These are phyloP conservation scores for Bergia sp. DNA, from an alignment of 92 coral and sea anemone species.

Conservation along the genomic window DNA sequence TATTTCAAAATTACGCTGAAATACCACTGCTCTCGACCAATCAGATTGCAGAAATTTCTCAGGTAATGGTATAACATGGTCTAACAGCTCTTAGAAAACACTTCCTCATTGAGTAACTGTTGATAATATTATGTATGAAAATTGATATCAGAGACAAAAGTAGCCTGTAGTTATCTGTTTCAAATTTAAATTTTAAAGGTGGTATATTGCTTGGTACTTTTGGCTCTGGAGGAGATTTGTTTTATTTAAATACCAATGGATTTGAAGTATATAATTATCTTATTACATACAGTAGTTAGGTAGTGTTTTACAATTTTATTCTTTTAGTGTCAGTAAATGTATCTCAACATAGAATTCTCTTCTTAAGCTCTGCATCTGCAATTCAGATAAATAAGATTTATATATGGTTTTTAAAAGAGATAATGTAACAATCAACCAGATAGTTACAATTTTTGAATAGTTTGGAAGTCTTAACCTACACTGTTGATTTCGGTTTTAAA, in stretches of 20 bases:
- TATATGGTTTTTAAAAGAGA: too few relatives aligned
- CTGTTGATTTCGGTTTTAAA: not conserved
- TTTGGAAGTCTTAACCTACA: too few relatives aligned
- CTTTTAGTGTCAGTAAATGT: not conserved
- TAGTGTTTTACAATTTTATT: not conserved
- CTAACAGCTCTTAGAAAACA: not conserved
- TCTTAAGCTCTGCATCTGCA: too few relatives aligned
- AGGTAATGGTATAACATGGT: too few relatives aligned
- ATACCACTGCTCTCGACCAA: too few relatives aligned
- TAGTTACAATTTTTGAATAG: too few relatives aligned
- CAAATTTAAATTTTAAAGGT: not conserved
- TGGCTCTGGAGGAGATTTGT: not conserved
- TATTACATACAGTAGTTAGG: not conserved
- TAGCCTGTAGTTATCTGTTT: conserved; percentile 11
- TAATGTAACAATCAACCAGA: not conserved
- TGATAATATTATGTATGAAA: not conserved
- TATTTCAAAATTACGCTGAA: too few relatives aligned
- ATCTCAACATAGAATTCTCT: not conserved
- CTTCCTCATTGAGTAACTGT: not conserved
- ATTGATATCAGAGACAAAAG: not conserved
- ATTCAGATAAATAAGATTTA: too few relatives aligned
- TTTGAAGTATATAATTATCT: too few relatives aligned
- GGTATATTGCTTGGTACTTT: conserved; percentile 9
- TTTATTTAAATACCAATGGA: not conserved
- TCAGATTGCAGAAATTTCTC: too few relatives aligned